Evolutionary conservation across 2,888 invertebrate genomes (phyloP), one percentile per base, ranked within the genome.

Genomic region (Oxyscelio sp.): DNA sequence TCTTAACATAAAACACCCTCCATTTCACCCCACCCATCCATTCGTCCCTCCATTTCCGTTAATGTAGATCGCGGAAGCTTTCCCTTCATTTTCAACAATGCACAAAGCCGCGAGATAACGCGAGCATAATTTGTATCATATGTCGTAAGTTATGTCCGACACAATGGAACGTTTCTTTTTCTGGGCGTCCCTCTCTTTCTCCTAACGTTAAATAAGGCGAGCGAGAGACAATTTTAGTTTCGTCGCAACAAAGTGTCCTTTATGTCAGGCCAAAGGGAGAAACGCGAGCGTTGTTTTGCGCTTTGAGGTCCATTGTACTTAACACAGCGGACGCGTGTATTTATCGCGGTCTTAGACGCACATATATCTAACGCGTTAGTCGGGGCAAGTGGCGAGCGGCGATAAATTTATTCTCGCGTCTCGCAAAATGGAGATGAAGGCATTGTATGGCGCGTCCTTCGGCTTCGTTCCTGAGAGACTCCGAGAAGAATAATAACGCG

Each of bases 401-500:
- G 85, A 88, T 88, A 88, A 89, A 90, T 89, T 85, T 85, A 83
- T 83, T 90, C 87, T 90, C 91, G 87, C 88, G 88, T 87, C 82
- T 71, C 86, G 83, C 86, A 86, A 88, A 90, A 90, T 88, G 88
- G 86, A 89, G 89, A 87, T 89, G 87, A 89, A 87, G 88, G 89
- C 90, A 91, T 90, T 91, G 90, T 91, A 85, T 87, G 73, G 77
- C 70, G 83, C 75, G 86, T 87, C 81, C 87, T 87, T 89, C 87
- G 89, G 87, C 88, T 90, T 85, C 82, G 71, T 48, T 17, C 54
- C 82, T 68, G 87, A 82, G 87, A 81, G 81, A 17, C 74, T 78
- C 85, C 83, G 74, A 45, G 86, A 87, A 86, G 90, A 91, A 91
- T 90, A 91, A 90, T 90, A 89, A 90, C 89, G 87, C 87, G 78